Conservation (phyloP, 2,888 invertebrate genomes). For the Folsomia manolachei region DNA sequence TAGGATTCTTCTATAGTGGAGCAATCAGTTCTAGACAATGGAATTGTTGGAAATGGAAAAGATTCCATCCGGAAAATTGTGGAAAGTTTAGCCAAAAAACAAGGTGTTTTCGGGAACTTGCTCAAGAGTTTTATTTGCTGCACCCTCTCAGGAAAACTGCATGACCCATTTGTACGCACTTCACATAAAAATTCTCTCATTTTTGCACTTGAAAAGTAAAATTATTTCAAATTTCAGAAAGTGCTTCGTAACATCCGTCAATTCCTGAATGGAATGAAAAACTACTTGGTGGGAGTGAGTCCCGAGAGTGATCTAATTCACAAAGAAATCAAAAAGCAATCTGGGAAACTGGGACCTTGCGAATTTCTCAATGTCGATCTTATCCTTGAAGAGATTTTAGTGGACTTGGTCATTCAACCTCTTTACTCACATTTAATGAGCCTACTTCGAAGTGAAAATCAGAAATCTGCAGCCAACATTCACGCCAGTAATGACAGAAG, state of each 20-base stretch:
- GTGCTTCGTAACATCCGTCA: slow-evolving; percentile 68
- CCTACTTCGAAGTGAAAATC: background rate
- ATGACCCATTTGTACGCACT: slow-evolving; percentile 48
- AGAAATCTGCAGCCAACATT: slow-evolving; percentile 67
- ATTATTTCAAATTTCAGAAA: slow-evolving; percentile 38
- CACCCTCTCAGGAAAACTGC: slow-evolving; percentile 47
- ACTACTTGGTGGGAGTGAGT: slow-evolving; percentile 70
- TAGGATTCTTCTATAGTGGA: too few relatives aligned
- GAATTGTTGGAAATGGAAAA: slow-evolving; percentile 8
- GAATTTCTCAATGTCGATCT: slow-evolving; percentile 95
- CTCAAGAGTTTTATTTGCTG: slow-evolving; percentile 49
- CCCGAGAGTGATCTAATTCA: slow-evolving; percentile 42
- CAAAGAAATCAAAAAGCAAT: slow-evolving; percentile 48
- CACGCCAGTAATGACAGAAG: slow-evolving; percentile 69
- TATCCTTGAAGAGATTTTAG: slow-evolving; percentile 90
- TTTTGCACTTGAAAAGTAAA: background rate
- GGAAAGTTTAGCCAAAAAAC: background rate
- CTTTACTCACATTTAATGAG: slow-evolving; percentile 66
- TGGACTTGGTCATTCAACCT: slow-evolving; percentile 82
- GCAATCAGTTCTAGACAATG: too few relatives aligned
- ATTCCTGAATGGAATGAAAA: slow-evolving; percentile 98
- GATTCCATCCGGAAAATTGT: background rate
- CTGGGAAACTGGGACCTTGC: slow-evolving; percentile 61
- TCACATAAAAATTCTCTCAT: too few relatives aligned
- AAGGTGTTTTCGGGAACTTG: slow-evolving; percentile 49